Evolutionary conservation across 2,113 vertebrate species (phyloP), one percentile per base, ranked within the genome.

Genomic region (Poecilia latipinna): DNA sequence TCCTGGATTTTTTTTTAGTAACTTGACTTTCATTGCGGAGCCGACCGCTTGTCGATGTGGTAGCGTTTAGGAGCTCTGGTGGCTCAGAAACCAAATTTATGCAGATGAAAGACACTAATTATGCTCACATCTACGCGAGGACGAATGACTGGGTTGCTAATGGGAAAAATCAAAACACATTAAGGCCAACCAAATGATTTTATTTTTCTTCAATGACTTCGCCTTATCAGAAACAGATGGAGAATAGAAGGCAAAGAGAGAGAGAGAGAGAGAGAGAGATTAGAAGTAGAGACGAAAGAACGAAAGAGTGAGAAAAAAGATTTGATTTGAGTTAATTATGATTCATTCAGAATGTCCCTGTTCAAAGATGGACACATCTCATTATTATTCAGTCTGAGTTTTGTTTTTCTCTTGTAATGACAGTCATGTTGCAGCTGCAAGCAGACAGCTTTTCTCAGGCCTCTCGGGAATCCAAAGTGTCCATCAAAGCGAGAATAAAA

Each of bases 111-210:
- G 86, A 79, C 87, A 87, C 86, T 92, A 93, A 94, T 94, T 93
- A 92, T 84, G 68, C 87, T 86, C 79, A 74, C 77, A 82, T 70
- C 82, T 44, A 65, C 64, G 68, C 77, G 84, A 83, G 89, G 74
- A 87, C 87, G 80, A 92, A 93, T 74, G 83, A 90, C 91, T 89
- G 72, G 86, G 75, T 74, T 87, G 79, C 89, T 93, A 94, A 93
- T 94, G 90, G 87, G 78, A 92, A 93, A 12, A 94, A 93, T 94
- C 93, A 93, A 93, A 93, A 91, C 88, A 89, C 89, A 93, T 93
- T 93, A 94, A 87, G 86, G 79, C 83, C 82, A 86, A 85, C 75
- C 84, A 91, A 89, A 90, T 83, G 65, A 89, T 92, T 92, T 81
- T 78, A 92, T 90, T 90, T 90, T 85, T 86, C 85, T 85, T 85